Evolutionary conservation across 2,888 invertebrate species (phyloP), one percentile per base, ranked within the genome.

Genomic region (Thysanoteuthis rhombus): DNA sequence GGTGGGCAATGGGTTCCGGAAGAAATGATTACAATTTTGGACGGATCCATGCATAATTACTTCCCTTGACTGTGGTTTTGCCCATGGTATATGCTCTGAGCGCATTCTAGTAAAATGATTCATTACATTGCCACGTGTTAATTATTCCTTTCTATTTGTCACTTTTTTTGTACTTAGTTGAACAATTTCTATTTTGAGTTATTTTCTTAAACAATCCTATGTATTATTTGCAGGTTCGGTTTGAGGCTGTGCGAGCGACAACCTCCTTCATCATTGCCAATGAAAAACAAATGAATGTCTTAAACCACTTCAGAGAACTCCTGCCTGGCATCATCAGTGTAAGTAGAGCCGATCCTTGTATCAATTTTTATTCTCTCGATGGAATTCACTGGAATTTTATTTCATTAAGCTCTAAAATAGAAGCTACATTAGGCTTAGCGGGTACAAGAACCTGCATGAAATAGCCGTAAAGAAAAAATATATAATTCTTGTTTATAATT

Each of bases 211-310:
- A 39, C 52, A 94, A 94, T 91, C 12, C 42, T 42, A 12, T 92
- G 39, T 93, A 93, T 95, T n/a, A 93, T n/a, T 16, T 32, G 8
- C 94, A 96, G 96, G 97, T 97, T 25, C 96, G 97, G 93, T 97
- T 97, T 94, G 97, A 97, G 94, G 98, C 98, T 32, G 97, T 97
- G 3, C 97, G 97, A 94, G 98, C 98, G 0, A 97, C 97, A 36
- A 97, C 97, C n/a, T 97, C 97, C 2, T 99, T 99, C 96, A 98
- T 99, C 94, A 97, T 99, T 94, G 98, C 98, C 89, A 99, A 99
- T 96, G 99, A 99, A 95, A 99, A 99, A 97, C 99, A 99, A 96
- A 98, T 98, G n/a, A 98, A 98, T 94, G 98, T 99, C 94, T 98
- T 99, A 95, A 98, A 98, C 97, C 98, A 98, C 96, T 99, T 99